Evolutionary conservation across 2,113 vertebrate species (phyloP), one percentile per base, ranked within the genome.

Genomic region (Diadophis punctatus): DNA sequence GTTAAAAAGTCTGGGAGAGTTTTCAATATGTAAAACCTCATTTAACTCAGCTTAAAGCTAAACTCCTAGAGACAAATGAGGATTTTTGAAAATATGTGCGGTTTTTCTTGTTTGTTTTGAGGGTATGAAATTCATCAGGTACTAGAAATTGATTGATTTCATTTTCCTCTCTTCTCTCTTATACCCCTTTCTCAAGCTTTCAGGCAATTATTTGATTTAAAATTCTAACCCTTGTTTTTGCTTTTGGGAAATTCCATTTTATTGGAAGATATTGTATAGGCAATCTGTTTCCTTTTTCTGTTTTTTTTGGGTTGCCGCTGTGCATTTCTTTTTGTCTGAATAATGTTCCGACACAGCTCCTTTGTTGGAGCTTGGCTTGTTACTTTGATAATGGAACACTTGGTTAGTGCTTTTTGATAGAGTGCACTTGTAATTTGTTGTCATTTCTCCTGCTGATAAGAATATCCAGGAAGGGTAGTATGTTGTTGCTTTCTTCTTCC

Each of bases 61-160:
- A 93, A 80, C 88, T 84, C 94, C 91, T 30, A 89, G 93, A 94
- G 89, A 94, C 0, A 8, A 95, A 91, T 10, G 89, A 93, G 30
- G 30, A n/a, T 89, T 43, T 91, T 30, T 92, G 86, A 93, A 95
- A 96, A 95, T 0, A 90, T 80, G 68, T 80, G 34, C 39, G 55
- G 0, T 34, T 90, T 43, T 89, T 92, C 96, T 34, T 90, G 94
- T 92, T 93, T 63, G 25, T 95, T 96, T 87, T 89, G 92, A 96
- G 43, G 48, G 93, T 92, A 93, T 91, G 94, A 94, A 95, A 80
- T 91, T 48, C 74, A 91, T 85, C 87, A 93, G 3, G 43, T 63
- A 1, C 1, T 34, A 48, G 1, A 51, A 53, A 94, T 52, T 92
- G 90, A 87, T 74, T 92, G 6, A 63, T 91, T 90, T 74, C n/a